A percentile compares a stretch with the other conserved stretches of the same genome.
phyloP scores from a whole-genome alignment of 2,888 invertebrate species.

The Andrena chrysosceles region DNA sequence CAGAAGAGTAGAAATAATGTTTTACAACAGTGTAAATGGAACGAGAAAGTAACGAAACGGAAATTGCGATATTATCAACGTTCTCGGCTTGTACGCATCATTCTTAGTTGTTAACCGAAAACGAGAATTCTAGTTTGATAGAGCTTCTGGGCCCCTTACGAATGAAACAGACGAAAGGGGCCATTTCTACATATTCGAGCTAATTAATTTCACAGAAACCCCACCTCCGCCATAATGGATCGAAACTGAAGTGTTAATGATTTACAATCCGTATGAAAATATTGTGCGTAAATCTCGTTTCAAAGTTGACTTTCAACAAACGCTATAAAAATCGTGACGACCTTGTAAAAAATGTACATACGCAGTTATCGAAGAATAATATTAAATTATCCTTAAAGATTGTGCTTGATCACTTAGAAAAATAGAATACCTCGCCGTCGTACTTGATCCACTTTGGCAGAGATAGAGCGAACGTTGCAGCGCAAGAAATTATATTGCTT shows the following conservation, averaged over 20 bases:
- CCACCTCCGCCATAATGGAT: conserved; percentile 14
- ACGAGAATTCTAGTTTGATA: neutral
- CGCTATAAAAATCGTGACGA: neutral
- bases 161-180: neutral
- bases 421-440: neutral
- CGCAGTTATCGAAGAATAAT: neutral
- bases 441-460: conserved; percentile 18
- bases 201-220: neutral
- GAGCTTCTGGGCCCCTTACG: neutral
- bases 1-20: neutral
- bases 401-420: conserved; percentile 5
- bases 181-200: neutral
- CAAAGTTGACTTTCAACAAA: neutral
- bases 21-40: conserved; percentile 9
- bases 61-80: neutral
- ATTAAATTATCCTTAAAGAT: conserved; percentile 1
- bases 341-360: neutral
- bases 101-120: neutral
- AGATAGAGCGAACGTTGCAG: conserved; percentile 4
- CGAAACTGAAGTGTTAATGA: neutral
- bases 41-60: neutral
- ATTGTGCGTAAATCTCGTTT: neutral
- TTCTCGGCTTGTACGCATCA: neutral
- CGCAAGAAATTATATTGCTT: conserved; percentile 10
- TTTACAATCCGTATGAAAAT: neutral